A percentile compares a stretch with the other conserved stretches of the same genome.
phyloP scores from a whole-genome alignment of 2,888 invertebrate species.

The Acleris holmiana region DNA sequence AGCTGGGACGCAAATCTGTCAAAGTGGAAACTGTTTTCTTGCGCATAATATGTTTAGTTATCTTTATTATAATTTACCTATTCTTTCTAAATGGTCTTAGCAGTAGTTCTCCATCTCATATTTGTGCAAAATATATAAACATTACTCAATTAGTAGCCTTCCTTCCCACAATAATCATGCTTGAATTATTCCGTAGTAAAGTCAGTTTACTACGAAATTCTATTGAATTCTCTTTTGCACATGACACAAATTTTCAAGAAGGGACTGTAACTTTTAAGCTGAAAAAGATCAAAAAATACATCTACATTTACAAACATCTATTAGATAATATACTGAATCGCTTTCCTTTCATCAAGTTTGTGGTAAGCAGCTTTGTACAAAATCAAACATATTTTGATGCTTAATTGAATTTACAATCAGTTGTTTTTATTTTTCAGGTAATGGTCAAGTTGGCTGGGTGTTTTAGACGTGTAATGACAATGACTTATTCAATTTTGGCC shows the following conservation, averaged over 20 bases:
- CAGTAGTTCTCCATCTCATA: background rate
- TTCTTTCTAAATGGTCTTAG: background rate
- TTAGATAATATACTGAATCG: background rate
- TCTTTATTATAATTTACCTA: background rate
- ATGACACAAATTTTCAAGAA: background rate
- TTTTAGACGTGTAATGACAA: background rate
- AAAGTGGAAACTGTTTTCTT: background rate
- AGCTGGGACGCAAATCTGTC: background rate
- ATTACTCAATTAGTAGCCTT: background rate
- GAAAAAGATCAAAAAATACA: too few relatives aligned
- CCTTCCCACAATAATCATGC: conserved; percentile 22
- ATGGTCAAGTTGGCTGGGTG: background rate
- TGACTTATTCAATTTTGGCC: background rate
- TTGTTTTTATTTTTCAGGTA: background rate
- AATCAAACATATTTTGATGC: background rate
- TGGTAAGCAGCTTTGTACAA: background rate
- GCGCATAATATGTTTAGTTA: background rate
- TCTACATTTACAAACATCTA: too few relatives aligned
- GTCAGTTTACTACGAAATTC: conserved; percentile 26
- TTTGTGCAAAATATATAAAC: conserved; percentile 8
- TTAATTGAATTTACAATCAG: background rate
- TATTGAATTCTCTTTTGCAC: conserved; percentile 9
- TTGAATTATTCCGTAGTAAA: conserved; percentile 31
- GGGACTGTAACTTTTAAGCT: too few relatives aligned
- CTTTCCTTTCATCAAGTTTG: background rate